Base-by-base conservation (phyloP, 2,888 invertebrate species). In the Anarsia innoxiella region DNA sequence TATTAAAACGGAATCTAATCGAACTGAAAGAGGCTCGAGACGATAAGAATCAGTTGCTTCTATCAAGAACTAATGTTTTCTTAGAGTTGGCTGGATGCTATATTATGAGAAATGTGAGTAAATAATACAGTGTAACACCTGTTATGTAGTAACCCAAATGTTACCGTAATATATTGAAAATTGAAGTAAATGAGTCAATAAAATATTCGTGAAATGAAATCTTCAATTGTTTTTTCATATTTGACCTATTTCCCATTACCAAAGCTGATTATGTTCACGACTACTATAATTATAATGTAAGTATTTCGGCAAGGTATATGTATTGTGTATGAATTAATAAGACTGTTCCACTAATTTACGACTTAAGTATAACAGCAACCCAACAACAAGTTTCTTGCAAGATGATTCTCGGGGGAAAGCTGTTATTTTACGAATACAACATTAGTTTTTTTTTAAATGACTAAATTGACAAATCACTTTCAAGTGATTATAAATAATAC, bases 71-170 rank as follows among this genome's bases (percentile, higher is more conserved):
- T 2, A 71, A 79, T 26, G 52, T 65, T 1, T 70, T 78, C 42
- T 46, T 80, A 19, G 71, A 79, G 40, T 60, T 79, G 2, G 76
- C 80, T 23, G 72, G 72, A 5, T 69, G 67, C 39, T 80, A 80
- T 38, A 52, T 71, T 13, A 75, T 77, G 72, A 69, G 79, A 30
- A 78, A 79, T 44, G 80, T 80, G 27, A 49, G 71, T 55, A 2
- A 4, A n/a, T n/a, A 8, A 19, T 19, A 8, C 8, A 5, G 3
- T 19, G 19, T 19, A 19, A 19, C 4, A 8, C 8, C 8, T 19
- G 19, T 3, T 3, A 19, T n/a, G 19, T 5, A 8, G 3, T 19
- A 5, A 5, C 8, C 19, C 19, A 3, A 19, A 3, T 19, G 4
- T 19, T 19, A 8, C 8, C 19, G 19, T n/a, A n/a, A n/a, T n/a